Conservation (phyloP, 2,797 vertebrate species). For the Karalla daura region DNA sequence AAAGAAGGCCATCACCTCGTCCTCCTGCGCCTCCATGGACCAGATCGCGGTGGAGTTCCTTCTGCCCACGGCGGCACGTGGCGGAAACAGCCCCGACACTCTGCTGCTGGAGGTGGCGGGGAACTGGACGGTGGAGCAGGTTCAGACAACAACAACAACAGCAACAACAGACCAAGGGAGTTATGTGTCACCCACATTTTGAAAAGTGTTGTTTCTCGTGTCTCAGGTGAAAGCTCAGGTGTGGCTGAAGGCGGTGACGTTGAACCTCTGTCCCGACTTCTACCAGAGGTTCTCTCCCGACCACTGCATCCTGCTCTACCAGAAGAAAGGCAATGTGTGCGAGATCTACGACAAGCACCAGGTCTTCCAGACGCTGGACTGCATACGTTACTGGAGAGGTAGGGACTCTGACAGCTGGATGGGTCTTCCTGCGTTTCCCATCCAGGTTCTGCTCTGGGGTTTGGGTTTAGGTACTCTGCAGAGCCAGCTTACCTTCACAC, state of each 20-base stretch:
- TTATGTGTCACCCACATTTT: too few species aligned
- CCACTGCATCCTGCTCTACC: slow-evolving; percentile 94
- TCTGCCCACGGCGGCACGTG: slow-evolving; percentile 88
- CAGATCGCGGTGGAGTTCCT: slow-evolving; percentile 92
- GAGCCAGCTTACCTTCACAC: too few species aligned
- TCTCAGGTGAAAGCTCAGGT: slow-evolving; percentile 91
- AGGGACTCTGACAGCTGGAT: too few species aligned
- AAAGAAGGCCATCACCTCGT: slow-evolving; percentile 89
- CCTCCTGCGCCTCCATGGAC: slow-evolving; percentile 86
- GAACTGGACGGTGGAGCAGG: slow-evolving; percentile 95
- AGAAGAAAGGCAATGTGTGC: slow-evolving; percentile 96
- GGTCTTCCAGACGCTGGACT: slow-evolving; percentile 96
- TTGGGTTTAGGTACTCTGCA: too few species aligned
- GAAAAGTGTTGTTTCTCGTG: too few species aligned
- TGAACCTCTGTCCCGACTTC: slow-evolving; percentile 89
- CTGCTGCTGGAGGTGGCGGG: slow-evolving; percentile 89
- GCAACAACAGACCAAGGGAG: too few species aligned
- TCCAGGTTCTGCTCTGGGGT: too few species aligned
- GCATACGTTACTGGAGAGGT: slow-evolving; percentile 95
- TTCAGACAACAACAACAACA: too few species aligned
- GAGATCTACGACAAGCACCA: slow-evolving; percentile 99
- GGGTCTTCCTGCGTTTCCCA: too few species aligned
- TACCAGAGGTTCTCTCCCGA: slow-evolving; percentile 91
- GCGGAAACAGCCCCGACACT: slow-evolving; percentile 81
- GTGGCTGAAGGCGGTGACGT: slow-evolving; percentile 93